phyloP scores from a whole-genome alignment of 2,113 vertebrate genomes.

The Oncorhynchus mykiss region DNA sequence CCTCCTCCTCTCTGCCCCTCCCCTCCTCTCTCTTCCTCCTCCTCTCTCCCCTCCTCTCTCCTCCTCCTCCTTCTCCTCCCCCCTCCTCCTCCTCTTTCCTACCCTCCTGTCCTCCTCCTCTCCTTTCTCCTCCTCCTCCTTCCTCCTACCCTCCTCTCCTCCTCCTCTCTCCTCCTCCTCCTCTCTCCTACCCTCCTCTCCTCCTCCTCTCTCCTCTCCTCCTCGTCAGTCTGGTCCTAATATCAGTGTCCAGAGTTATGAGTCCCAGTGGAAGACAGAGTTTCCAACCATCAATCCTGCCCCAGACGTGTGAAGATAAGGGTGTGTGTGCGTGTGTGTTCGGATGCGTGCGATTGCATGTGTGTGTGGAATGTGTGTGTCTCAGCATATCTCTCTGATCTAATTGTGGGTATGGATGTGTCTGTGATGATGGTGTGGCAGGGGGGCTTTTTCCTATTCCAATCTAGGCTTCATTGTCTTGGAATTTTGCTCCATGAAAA shows the following conservation, averaged over 20 bases:
- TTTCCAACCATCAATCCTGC: conserved; percentile 35
- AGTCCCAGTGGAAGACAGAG: conserved; percentile 19
- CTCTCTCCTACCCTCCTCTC: not conserved
- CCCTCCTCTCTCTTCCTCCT: too few relatives aligned
- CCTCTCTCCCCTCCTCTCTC: too few relatives aligned
- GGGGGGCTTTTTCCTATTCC: conserved; percentile 27
- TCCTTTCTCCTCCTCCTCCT: too few relatives aligned
- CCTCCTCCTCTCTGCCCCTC: too few relatives aligned
- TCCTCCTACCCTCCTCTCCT: not conserved
- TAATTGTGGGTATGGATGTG: conserved; percentile 22
- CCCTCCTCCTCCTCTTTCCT: too few relatives aligned
- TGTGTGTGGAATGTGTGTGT: conserved; percentile 14
- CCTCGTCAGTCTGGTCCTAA: conserved; percentile 28
- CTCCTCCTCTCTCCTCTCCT: not conserved
- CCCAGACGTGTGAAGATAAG: conserved; percentile 11
- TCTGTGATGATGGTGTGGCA: conserved; percentile 14
- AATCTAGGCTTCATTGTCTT: conserved; percentile 40
- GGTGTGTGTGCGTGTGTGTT: conserved; percentile 18
- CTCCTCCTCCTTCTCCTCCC: too few relatives aligned
- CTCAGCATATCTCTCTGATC: conserved; percentile 44
- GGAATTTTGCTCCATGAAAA: conserved; percentile 51
- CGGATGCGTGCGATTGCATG: conserved; percentile 23
- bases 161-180: not conserved
- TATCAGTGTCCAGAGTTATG: conserved; percentile 29
- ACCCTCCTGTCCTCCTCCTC: too few relatives aligned